phyloP scores from a whole-genome alignment of 2,113 vertebrate genomes.

The Silurus glanis region DNA sequence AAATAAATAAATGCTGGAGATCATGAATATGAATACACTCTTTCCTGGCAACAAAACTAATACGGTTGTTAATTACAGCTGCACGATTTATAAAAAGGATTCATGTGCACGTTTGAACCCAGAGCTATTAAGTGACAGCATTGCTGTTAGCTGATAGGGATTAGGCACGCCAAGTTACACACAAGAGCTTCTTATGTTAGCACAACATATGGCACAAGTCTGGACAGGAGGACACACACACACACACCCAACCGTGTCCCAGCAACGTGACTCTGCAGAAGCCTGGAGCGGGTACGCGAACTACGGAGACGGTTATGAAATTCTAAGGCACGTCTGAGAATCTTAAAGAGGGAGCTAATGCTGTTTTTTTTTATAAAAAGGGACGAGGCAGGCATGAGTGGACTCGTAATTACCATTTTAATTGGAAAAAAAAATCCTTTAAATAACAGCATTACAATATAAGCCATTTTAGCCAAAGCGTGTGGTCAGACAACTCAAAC shows the following conservation, averaged over 20 bases:
- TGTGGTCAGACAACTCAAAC: not conserved
- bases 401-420: not conserved
- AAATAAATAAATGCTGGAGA: not conserved
- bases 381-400: not conserved
- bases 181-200: conserved; percentile 38
- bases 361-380: not conserved
- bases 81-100: not conserved
- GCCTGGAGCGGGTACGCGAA: conserved; percentile 1
- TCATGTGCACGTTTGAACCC: not conserved
- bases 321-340: conserved; percentile 14
- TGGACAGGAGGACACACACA: conserved; percentile 63
- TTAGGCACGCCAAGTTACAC: conserved; percentile 39
- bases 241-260: conserved; percentile 11
- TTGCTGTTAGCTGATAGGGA: conserved; percentile 17
- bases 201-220: conserved; percentile 63
- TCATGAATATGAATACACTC: not conserved
- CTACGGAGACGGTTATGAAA: conserved; percentile 23
- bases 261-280: not conserved
- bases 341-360: not conserved
- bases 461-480: not conserved
- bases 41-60: not conserved
- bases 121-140: not conserved
- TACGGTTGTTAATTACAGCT: not conserved
- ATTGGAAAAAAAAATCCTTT: no score
- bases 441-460: no score